Evolutionary conservation across 1,140 invertebrate species (phyloP).

Genomic region (Caenorhabditis remanei): DNA sequence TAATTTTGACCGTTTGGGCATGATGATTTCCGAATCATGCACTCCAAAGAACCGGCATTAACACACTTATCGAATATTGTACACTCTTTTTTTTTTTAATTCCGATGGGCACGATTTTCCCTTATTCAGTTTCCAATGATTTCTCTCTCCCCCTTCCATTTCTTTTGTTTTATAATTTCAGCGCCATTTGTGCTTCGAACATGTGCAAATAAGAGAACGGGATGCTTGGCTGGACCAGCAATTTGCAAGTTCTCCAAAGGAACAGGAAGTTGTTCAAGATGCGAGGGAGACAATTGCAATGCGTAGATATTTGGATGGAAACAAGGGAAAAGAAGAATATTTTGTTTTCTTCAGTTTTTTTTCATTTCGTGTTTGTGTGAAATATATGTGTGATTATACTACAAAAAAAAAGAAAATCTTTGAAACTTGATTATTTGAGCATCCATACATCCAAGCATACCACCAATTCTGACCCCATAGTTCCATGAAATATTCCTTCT

Average conservation of each 20-base stretch:
- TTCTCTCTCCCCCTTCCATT: background rate
- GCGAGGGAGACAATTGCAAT: slow-evolving; percentile 63
- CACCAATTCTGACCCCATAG: no score
- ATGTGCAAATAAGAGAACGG: slow-evolving; percentile 63
- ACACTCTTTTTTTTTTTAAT: no score
- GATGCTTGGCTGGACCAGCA: slow-evolving; percentile 62
- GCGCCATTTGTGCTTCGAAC: slow-evolving; percentile 62
- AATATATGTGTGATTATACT: background rate
- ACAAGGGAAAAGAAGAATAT: background rate
- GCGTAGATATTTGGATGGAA: background rate
- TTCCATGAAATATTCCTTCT: no score
- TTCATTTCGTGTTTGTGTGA: background rate
- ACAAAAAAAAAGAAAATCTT: background rate
- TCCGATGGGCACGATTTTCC: no score
- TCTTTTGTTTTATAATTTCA: slow-evolving; percentile 36
- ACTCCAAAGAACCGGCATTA: no score
- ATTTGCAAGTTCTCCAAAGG: slow-evolving; percentile 64
- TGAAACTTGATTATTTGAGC: no score
- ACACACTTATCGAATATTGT: no score
- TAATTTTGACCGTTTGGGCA: no score
- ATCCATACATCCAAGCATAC: no score
- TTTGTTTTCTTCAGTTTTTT: slow-evolving; percentile 10
- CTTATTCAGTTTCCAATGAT: background rate
- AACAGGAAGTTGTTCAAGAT: slow-evolving; percentile 58
- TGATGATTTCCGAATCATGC: no score